These are phyloP conservation scores for Graphium colonna DNA, from an alignment of 2,888 invertebrate species.

Conservation along the genomic window DNA sequence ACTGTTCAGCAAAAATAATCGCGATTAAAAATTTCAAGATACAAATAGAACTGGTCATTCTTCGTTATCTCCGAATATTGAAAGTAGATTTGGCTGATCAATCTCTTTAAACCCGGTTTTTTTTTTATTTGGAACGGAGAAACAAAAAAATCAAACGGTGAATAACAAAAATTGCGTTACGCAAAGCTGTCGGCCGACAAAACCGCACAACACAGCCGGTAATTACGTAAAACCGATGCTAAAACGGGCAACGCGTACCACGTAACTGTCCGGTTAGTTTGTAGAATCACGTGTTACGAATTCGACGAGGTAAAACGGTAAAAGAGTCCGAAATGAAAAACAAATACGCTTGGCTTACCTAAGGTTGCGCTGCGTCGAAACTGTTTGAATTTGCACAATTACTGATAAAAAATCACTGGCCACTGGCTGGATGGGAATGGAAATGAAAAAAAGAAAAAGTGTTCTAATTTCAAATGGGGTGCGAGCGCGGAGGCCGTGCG, in stretches of 20 bases:
- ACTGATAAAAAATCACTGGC: conserved; percentile 54
- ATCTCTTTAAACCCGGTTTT: background rate
- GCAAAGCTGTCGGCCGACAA: background rate
- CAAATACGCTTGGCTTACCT: conserved; percentile 28
- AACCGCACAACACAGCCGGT: conserved; percentile 2
- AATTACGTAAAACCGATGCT: conserved; percentile 20
- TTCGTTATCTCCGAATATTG: background rate
- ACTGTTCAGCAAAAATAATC: no score
- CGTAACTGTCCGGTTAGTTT: conserved; percentile 31
- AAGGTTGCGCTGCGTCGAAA: conserved; percentile 29
- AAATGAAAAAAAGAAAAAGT: conserved; percentile 32
- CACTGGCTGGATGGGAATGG: conserved; percentile 32
- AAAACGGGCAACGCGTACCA: conserved; percentile 20
- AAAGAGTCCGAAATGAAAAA: background rate
- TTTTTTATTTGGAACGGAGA: background rate
- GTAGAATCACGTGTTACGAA: conserved; percentile 35
- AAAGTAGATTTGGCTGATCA: background rate
- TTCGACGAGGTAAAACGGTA: background rate
- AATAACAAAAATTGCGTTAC: background rate
- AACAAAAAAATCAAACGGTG: background rate
- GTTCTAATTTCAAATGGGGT: conserved; percentile 21
- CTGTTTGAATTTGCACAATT: conserved; percentile 19
- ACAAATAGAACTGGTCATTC: background rate
- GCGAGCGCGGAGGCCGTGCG: conserved; percentile 35
- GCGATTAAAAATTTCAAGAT: no score